Evolutionary conservation across 2,888 invertebrate species (phyloP), one percentile per base, ranked within the genome.

Genomic region (Strigamia maritima): DNA sequence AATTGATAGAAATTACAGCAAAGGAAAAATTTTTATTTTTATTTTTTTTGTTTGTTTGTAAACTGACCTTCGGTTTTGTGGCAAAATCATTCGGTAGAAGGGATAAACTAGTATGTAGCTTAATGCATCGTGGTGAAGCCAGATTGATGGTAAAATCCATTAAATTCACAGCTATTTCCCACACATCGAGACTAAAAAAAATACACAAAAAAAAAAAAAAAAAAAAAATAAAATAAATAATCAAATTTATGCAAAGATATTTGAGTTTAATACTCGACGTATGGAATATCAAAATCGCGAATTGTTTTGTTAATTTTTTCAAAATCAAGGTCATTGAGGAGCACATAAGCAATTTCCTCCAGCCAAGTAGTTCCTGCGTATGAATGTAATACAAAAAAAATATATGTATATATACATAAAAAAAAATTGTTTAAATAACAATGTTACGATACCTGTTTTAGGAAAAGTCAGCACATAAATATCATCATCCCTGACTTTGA

Each of bases 291-390:
- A 8, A 1, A 14, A 12, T 44, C 44, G 0, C 44, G 14, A 4
- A 44, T 16, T 3, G 16, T 44, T 14, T 44, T 90, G 83, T 90
- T 90, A 0, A 93, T 93, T 24, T 89, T 90, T 83, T 92, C 91
- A 83, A 91, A 93, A 84, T 96, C 90, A 83, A 94, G 92, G 6
- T 75, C 31, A 16, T n/a, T 75, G 10, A 92, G 91, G 80, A 97
- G 90, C 19, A 95, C 88, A 93, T 95, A 96, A 1, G 94, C 91
- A 91, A 97, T 94, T 88, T 97, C 96, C 84, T 95, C 95, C 0
- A 93, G 91, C 96, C 96, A 97, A 0, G 96, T 96, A 22, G 95
- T 95, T 16, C 93, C 93, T 93, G 35, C 6, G 10, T 7, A 4
- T 7, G 10, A 35, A 35, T 35, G 44, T 44, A 16, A 44, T 12